Base-by-base conservation (phyloP, 2,797 vertebrate species). In the Podarcis siculus region DNA sequence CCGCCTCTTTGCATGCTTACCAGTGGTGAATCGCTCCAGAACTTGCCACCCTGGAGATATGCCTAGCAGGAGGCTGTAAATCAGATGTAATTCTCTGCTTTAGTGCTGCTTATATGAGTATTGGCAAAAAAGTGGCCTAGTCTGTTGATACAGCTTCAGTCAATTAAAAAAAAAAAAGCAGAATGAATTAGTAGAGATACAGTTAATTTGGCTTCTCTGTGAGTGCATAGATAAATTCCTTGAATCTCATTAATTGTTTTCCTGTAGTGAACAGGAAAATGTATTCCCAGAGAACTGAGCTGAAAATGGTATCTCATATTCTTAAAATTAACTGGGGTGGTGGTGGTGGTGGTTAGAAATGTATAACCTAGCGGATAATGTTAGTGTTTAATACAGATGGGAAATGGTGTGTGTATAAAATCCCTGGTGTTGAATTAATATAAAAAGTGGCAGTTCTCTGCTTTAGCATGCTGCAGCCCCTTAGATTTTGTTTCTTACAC, bases 151-250 rank as follows among this genome's bases (percentile, higher is more conserved):
- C 67, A 85, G 66, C 13, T 23, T 79, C 19, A 88, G 87, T 79
- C 49, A 83, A 69, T 72, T 72, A 17, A 82, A 71, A 45, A 49
- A 67, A 49, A 69, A 45, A 66, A 69, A 67, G 27, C 27, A 69
- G 69, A 85, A 89, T 35, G 3, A 85, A 64, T 35, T 45, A 66
- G 85, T 66, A 75, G 32, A 25, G 39, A 83, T 67, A 19, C 69
- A 66, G 37, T 89, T 85, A 85, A 80, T 89, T 89, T 80, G 37
- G 30, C 55, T 85, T 79, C 55, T 85, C 30, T 78, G n/a, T 64
- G 82, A 75, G 49, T 75, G 4, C n/a, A 73, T 15, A 85, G 67
- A 89, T 80, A 85, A 85, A 85, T 58, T 75, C 69, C 58, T 80
- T 79, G 77, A 27, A 0, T 86, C 61, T 83, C n/a, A 64, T 79